A percentile compares a stretch with the other conserved stretches of the same genome.
Conservation (phyloP, 2,797 vertebrate species). For the Fringilla coelebs region DNA sequence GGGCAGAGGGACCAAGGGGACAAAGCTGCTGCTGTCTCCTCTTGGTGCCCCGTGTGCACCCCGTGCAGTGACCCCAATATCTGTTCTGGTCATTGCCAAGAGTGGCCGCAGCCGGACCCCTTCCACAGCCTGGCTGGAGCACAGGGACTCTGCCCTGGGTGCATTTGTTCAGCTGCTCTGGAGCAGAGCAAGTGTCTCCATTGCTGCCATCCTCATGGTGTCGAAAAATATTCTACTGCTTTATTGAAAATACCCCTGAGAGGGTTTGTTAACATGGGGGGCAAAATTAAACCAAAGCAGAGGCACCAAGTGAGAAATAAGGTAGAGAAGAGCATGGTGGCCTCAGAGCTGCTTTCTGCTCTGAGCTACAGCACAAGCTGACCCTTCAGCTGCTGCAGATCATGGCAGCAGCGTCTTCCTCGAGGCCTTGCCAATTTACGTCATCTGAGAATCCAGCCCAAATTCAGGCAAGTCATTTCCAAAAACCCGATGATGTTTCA, state of each 20-base stretch:
- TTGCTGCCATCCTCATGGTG: not conserved
- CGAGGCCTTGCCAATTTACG: not conserved
- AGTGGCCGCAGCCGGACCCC: fast-evolving
- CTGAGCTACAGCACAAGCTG: not conserved
- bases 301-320: not conserved
- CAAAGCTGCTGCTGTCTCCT: not conserved
- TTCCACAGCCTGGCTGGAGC: not conserved
- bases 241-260: not conserved
- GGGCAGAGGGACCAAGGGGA: not conserved
- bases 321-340: fast-evolving
- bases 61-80: fast-evolving
- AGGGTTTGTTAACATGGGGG: not conserved
- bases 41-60: not conserved
- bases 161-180: not conserved
- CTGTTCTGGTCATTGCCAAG: not conserved
- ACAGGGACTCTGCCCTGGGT: not conserved
- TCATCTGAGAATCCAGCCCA: slow-evolving; percentile 25
- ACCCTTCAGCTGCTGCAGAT: slow-evolving; percentile 8
- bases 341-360: fast-evolving
- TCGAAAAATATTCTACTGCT: not conserved
- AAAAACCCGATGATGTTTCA: not conserved
- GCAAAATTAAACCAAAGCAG: fast-evolving
- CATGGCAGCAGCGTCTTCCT: not conserved
- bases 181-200: fast-evolving
- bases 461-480: not conserved